Evolutionary conservation across 1,140 invertebrate genomes (phyloP), one percentile per base, ranked within the genome.

Genomic region (Polyergus mexicanus): DNA sequence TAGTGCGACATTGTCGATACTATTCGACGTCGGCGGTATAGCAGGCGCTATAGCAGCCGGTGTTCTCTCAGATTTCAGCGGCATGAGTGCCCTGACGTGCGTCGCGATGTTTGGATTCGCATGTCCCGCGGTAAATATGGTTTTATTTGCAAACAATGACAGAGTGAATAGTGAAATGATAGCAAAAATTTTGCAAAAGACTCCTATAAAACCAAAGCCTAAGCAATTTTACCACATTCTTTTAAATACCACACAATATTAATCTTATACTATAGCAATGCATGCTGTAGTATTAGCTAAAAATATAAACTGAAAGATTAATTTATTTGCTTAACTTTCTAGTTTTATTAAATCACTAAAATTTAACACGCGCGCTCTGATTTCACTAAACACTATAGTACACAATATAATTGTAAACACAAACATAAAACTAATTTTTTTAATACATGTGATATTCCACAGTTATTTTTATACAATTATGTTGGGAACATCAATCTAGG

Each of bases 11-110:
- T 89, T 99, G 32, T 99, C 98, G 4, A 98, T 97, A 2, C 94
- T 98, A 1, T 99, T 99, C 95, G 99, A 99, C 95, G 96, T 98
- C 63, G 98, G 98, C 62, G 98, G 98, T 25, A 97, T 98, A 88
- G 90, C 96, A 91, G 99, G 98, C 66, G 98, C 98, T n/a, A 97
- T 99, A 83, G 93, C 97, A 75, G 98, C 98, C 38, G 99, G 99
- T 2, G 92, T 97, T 62, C 92, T 99, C 38, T 98, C 97, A 8
- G 99, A 99, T 95, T 96, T 96, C 83, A 97, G 96, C 47, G 97
- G 97, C 51, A 98, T 97, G 96, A 98, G 98, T 90, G 99, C 98
- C 4, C 94, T 97, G 2, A 98, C 98, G 0, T 99, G 98, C 95
- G 96, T 96, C 13, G 95, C 96, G 0, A 99, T 99, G 97, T 95